Evolutionary conservation across 2,113 vertebrate species (phyloP), one percentile per base, ranked within the genome.

Genomic region (Perca flavescens): DNA sequence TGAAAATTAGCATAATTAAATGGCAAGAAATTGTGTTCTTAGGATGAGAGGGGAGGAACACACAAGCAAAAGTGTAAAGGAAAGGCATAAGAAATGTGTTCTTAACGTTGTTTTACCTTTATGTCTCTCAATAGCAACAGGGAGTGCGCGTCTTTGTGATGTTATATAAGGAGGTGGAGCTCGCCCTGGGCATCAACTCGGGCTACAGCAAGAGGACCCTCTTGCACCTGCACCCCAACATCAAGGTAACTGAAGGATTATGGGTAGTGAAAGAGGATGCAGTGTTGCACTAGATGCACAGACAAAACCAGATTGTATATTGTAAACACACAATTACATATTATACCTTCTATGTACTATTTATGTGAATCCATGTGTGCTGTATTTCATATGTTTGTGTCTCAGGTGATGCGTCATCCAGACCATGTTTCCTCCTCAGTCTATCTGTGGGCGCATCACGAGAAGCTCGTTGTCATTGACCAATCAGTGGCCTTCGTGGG

Each of bases 111-210:
- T 50, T 57, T 50, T 14, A 34, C 3, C 0, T 7, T 16, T 72
- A 4, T 31, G 40, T 84, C 70, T 84, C 17, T 90, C 50, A 50
- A 81, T 92, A 99, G 98, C 97, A 97, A 97, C 96, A 98, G 90
- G 98, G 98, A 1, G 97, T 99, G 84, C 95, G 89, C 43, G 95
- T 99, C 85, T 99, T 98, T 91, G 92, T 99, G 47, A 99, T 99
- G 96, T 86, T 99, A 75, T 99, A 99, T 84, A 99, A 99, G 80
- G 98, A 99, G 74, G 96, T 99, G 88, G 98, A 99, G 88, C 95
- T 99, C 6, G 97, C 98, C 10, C 94, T 99, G 5, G 98, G 98
- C 13, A 99, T 99, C 94, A 99, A 99, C 87, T 99, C 98, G 2
- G 98, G 96, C 64, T 99, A 99, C 71, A 99, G 96, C 96, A 99